Percentiles rank a stretch among this genome's conserved stretches.
These are phyloP conservation scores for Remorina albescens DNA, from an alignment of 2,797 vertebrate species.

Conservation along the genomic window DNA sequence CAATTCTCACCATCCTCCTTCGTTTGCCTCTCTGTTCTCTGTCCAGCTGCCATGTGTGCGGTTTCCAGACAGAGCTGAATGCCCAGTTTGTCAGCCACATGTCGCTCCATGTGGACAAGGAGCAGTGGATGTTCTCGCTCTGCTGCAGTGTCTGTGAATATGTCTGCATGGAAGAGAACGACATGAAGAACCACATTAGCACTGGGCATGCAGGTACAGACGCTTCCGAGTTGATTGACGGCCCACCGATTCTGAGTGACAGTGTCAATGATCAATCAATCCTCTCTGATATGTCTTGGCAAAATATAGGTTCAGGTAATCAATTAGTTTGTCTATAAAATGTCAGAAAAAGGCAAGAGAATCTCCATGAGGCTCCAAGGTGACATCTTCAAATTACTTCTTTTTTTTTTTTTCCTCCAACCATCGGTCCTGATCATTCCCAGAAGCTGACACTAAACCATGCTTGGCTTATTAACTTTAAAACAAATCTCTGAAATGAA, in stretches of 20 bases:
- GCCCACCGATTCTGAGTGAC: background rate
- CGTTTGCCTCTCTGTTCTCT: slow-evolving; percentile 67
- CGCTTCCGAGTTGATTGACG: background rate
- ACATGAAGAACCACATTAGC: slow-evolving; percentile 95
- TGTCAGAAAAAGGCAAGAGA: background rate
- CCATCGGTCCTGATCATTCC: background rate
- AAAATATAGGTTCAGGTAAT: background rate
- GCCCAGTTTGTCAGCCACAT: slow-evolving; percentile 99
- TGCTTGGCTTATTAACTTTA: background rate
- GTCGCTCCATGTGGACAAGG: slow-evolving; percentile 99
- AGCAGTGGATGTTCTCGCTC: slow-evolving; percentile 99
- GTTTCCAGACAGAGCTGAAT: slow-evolving; percentile 98
- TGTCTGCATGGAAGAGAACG: slow-evolving; percentile 96
- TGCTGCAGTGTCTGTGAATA: slow-evolving; percentile 96
- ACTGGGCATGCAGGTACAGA: slow-evolving; percentile 92
- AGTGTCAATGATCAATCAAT: background rate
- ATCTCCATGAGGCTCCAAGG: background rate
- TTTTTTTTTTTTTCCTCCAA: background rate
- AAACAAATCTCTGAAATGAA: background rate
- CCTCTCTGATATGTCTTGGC: background rate
- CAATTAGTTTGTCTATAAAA: slow-evolving; percentile 1
- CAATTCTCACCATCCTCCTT: slow-evolving; percentile 59
- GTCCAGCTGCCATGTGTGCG: slow-evolving; percentile 97
- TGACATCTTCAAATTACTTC: background rate
- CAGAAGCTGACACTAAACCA: background rate